Evolutionary conservation across 2,888 invertebrate species (phyloP), one percentile per base, ranked within the genome.

Genomic region (Malthinus flaveolus): DNA sequence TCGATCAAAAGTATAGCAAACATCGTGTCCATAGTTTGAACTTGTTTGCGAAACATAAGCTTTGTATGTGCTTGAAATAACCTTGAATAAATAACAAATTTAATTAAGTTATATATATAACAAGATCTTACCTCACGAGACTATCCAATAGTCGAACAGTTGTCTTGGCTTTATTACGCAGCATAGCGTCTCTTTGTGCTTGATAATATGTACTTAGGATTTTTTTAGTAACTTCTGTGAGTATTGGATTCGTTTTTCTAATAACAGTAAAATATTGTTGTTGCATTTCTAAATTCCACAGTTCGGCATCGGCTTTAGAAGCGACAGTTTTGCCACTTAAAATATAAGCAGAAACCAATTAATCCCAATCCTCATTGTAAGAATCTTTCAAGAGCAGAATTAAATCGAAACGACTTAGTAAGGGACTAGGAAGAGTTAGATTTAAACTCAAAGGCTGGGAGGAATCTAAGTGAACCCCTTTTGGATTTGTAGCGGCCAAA

Each of bases 91-190:
- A 44, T 37, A 56, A 34, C 9, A 7, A 33, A n/a, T 9, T 35
- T 3, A 35, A 45, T 15, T 44, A 10, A 7, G 10, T 9, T 49
- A 23, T 42, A 9, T 31, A 32, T n/a, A 44, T 10, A 39, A 7
- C 6, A 47, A 53, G 7, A 64, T n/a, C n/a, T n/a, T 78, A 88
- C 87, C 95, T 86, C 23, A 94, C 86, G 73, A 95, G 84, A 77
- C 94, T 94, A 73, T 95, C 94, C 58, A 95, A 79, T 73, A 95
- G 84, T 64, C 95, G 82, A 48, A 94, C 90, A 1, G 95, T 94
- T 1, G 93, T 94, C 50, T 94, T 82, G 0, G 93, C 89, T 57
- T 88, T 87, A 76, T 89, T 90, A 65, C 91, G 82, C 42, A 80
- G 75, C 59, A 85, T 84, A 3, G 88, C 82, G 61, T 83, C 82